Conservation (phyloP, 1,140 invertebrate species). For the Nixonia krombeini region DNA sequence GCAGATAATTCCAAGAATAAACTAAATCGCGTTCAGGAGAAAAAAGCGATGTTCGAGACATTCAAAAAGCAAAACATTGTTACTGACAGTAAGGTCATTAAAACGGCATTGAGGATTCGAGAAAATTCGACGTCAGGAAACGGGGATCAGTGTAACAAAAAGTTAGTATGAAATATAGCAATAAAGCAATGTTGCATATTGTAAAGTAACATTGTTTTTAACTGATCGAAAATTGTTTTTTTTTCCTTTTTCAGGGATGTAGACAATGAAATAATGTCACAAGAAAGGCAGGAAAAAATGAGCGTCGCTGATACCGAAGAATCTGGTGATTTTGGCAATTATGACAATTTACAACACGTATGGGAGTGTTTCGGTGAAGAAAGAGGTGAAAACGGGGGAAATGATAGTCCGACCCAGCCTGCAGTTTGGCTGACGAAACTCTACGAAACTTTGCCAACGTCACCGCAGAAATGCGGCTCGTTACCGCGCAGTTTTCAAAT, state of each 20-base stretch:
- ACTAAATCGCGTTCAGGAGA: slow-evolving; percentile 49
- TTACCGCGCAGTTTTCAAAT: slow-evolving; percentile 81
- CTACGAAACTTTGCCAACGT: slow-evolving; percentile 71
- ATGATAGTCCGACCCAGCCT: slow-evolving; percentile 73
- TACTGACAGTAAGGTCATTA: slow-evolving; percentile 60
- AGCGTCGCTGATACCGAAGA: slow-evolving; percentile 2
- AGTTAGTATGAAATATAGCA: no score
- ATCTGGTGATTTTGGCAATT: slow-evolving; percentile 60
- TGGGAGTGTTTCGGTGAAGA: slow-evolving; percentile 63
- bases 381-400: slow-evolving; percentile 32
- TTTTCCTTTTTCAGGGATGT: no score
- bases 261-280: no score
- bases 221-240: no score
- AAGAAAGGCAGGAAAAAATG: no score
- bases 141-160: slow-evolving; percentile 25
- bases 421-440: slow-evolving; percentile 76
- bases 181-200: no score
- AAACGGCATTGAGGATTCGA: slow-evolving; percentile 57
- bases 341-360: slow-evolving; percentile 70
- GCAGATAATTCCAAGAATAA: slow-evolving; percentile 23
- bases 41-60: slow-evolving; percentile 57
- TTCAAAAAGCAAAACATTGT: slow-evolving; percentile 62
- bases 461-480: slow-evolving; percentile 80
- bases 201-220: no score
- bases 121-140: slow-evolving; percentile 48